A percentile compares a stretch with the other conserved stretches of the same genome.
phyloP scores from a whole-genome alignment of 2,888 invertebrate species.

The Drosophila macrospina region DNA sequence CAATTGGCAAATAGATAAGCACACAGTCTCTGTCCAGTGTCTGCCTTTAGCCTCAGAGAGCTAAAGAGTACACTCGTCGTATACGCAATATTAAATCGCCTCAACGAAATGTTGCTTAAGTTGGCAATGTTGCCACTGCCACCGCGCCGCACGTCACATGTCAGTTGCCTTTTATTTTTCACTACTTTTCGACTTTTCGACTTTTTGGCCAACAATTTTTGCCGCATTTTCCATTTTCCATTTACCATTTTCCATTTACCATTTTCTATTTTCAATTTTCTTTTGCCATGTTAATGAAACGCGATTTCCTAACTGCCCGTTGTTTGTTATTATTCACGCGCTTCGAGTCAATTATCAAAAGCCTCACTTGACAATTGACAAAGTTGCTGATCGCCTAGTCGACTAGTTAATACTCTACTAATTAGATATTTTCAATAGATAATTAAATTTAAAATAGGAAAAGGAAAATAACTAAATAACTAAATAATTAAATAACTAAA shows the following conservation, averaged over 20 bases:
- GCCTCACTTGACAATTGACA: constrained; percentile 37
- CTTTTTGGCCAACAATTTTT: constrained; percentile 28
- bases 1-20: constrained; percentile 58
- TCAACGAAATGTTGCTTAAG: constrained; percentile 13
- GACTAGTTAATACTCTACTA: constrained; percentile 15
- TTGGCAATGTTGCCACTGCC: constrained; percentile 29
- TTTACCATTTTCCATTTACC: constrained; percentile 61
- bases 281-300: constrained; percentile 75
- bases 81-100: constrained; percentile 69
- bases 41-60: constrained; percentile 8
- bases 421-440: too few species aligned
- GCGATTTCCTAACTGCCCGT: constrained; percentile 74
- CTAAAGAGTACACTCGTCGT: constrained; percentile 54
- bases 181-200: constrained; percentile 22
- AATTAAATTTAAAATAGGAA: background rate
- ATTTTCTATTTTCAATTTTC: constrained; percentile 64
- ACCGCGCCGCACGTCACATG: constrained; percentile 47
- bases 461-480: too few species aligned
- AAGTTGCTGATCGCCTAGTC: background rate
- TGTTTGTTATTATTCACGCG: constrained; percentile 80
- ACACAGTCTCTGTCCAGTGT: background rate
- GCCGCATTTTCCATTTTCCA: constrained; percentile 56
- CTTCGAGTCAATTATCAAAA: constrained; percentile 77
- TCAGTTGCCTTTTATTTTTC: constrained; percentile 33
- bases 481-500: too few species aligned